Evolutionary conservation across 2,797 vertebrate genomes (phyloP).

Genomic region (Luscinia luscinia): DNA sequence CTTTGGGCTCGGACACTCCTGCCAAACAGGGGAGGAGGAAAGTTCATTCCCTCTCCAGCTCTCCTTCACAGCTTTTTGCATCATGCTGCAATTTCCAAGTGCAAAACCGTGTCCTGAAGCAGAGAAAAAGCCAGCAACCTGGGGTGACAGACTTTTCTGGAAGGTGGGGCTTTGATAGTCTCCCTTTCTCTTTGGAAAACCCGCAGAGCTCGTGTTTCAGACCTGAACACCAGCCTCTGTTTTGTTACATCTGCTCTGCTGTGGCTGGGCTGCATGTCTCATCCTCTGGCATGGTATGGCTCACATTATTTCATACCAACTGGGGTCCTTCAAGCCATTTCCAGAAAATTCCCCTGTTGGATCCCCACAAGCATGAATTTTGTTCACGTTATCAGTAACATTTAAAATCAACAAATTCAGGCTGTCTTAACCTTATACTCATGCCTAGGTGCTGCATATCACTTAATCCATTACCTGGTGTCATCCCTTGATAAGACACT

Average conservation of each 20-base stretch:
- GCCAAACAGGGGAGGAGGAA: not conserved
- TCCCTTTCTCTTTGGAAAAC: not conserved
- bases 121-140: not conserved
- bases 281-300: not conserved
- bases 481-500: not conserved
- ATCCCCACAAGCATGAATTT: not conserved
- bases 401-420: not conserved
- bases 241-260: not conserved
- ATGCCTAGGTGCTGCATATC: not conserved
- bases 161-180: not conserved
- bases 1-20: not conserved
- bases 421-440: not conserved
- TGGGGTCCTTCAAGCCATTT: not conserved
- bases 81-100: not conserved
- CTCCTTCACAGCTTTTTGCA: not conserved
- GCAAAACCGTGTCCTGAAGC: not conserved
- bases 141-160: not conserved
- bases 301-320: not conserved
- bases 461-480: not conserved
- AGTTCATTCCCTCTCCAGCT: not conserved
- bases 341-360: not conserved
- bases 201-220: not conserved
- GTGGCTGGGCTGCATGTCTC: not conserved
- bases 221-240: not conserved
- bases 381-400: not conserved